Base-by-base conservation (phyloP, 1,140 invertebrate species). In the Ceratina calcarata region DNA sequence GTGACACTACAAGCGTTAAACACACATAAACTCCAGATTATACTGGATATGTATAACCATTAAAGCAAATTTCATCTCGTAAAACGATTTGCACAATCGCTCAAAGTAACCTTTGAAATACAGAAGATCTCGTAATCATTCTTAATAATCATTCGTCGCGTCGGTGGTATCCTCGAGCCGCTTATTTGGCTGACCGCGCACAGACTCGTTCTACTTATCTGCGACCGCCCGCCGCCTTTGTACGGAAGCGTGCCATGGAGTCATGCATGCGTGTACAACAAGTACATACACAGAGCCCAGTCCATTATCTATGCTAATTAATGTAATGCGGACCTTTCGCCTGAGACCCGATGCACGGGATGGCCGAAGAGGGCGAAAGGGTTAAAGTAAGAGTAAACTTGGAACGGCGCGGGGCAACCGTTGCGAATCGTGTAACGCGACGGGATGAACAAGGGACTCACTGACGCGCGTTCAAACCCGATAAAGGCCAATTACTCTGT, bases 251-350 rank as follows among this genome's bases (percentile, higher is more conserved):
- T 75, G 76, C 76, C 71, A 13, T 55, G 58, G 7, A 27, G n/a
- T 18, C 3, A 49, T 65, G 13, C 27, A 65, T 60, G 68, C 68
- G 68, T 72, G 68, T 51, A 71, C 27, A 32, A 71, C 27, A 32
- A 32, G 27, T 4, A 32, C 51, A 8, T 20, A 45, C 10, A 45
- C 70, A 15, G n/a, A 37, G 20, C 45, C 45, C 37, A 57, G 24
- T 51, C 61, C 61, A 77, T 86, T 86, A 86, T 86, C 84, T 78
- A 73, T 72, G 82, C 74, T 86, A 86, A 86, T 84, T 77, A 84
- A 84, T 66, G 83, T 75, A 70, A 82, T 65, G 69, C 60, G 24
- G 65, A 80, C 37, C 68, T 57, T 45, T n/a, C 13, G 22, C 20
- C 51, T 37, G 49, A 37, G 53, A 62, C 6, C n/a, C 27, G 10